Percentiles rank a stretch among this genome's conserved stretches.
phyloP scores from a whole-genome alignment of 23 tunicate genomes.

The Ascidia mentula region DNA sequence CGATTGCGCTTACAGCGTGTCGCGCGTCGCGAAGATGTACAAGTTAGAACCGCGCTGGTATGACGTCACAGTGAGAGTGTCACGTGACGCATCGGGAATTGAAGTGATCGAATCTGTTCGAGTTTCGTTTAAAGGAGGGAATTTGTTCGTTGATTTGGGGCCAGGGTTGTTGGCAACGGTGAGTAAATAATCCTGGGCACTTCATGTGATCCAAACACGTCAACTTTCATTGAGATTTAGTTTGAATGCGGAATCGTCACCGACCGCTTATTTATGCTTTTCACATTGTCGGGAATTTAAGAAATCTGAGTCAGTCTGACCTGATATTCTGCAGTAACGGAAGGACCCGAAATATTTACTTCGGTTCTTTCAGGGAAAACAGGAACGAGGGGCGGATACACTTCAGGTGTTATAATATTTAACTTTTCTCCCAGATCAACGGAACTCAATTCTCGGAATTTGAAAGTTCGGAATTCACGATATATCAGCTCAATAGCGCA shows the following conservation, averaged over 20 bases:
- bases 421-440: not conserved
- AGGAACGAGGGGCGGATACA: too few relatives aligned
- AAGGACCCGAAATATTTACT: too few relatives aligned
- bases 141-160: conserved; percentile 20
- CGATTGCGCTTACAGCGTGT: conserved; percentile 31
- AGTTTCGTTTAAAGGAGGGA: conserved; percentile 29
- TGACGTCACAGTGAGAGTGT: conserved; percentile 9
- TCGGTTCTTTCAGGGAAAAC: too few relatives aligned
- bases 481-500: not conserved
- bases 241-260: too few relatives aligned
- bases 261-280: too few relatives aligned
- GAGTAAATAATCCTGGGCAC: not conserved
- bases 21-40: conserved; percentile 17
- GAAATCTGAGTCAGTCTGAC: too few relatives aligned
- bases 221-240: too few relatives aligned
- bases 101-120: conserved; percentile 15
- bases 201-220: too few relatives aligned
- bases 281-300: too few relatives aligned
- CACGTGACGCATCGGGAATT: not conserved
- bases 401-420: too few relatives aligned
- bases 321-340: too few relatives aligned
- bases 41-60: conserved; percentile 33
- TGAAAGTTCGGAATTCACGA: not conserved
- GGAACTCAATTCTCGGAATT: not conserved
- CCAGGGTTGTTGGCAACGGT: conserved; percentile 15